phyloP scores from a whole-genome alignment of 2,888 invertebrate genomes.

The Lasioglossum calceatum region DNA sequence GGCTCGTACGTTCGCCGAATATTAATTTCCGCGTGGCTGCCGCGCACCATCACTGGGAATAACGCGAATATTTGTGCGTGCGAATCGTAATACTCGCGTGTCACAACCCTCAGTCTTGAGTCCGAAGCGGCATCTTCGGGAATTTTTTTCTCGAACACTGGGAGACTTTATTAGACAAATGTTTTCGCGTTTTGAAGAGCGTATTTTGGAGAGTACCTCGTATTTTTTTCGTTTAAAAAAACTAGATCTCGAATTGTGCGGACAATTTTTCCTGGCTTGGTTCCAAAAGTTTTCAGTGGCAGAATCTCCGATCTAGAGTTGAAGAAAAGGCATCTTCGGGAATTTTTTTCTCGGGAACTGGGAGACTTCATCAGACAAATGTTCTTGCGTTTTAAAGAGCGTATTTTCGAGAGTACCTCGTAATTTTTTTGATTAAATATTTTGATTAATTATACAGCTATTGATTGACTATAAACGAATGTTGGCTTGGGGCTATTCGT shows the following conservation, averaged over 20 bases:
- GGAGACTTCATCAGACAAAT: background rate
- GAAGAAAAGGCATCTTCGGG: background rate
- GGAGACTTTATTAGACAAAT: background rate
- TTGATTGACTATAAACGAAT: background rate
- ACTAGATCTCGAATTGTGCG: no score
- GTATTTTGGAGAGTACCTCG: background rate
- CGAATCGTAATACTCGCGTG: slow-evolving; percentile 4
- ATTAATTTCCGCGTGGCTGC: slow-evolving; percentile 31
- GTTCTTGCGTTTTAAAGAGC: background rate
- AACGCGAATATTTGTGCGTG: slow-evolving; percentile 36
- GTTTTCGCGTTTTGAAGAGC: background rate
- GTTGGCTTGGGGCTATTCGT: no score
- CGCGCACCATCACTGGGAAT: slow-evolving; percentile 27
- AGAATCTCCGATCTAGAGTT: background rate
- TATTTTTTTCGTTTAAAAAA: no score
- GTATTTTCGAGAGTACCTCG: background rate
- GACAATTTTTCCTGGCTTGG: no score
- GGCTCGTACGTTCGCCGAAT: slow-evolving; percentile 49
- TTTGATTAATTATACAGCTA: no score
- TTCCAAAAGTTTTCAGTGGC: no score
- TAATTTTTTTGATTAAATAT: background rate
- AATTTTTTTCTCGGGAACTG: background rate
- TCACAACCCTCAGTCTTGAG: background rate
- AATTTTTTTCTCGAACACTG: background rate
- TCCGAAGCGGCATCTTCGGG: background rate